Evolutionary conservation across 2,113 vertebrate genomes (phyloP).

Genomic region (Orycteropus afer): DNA sequence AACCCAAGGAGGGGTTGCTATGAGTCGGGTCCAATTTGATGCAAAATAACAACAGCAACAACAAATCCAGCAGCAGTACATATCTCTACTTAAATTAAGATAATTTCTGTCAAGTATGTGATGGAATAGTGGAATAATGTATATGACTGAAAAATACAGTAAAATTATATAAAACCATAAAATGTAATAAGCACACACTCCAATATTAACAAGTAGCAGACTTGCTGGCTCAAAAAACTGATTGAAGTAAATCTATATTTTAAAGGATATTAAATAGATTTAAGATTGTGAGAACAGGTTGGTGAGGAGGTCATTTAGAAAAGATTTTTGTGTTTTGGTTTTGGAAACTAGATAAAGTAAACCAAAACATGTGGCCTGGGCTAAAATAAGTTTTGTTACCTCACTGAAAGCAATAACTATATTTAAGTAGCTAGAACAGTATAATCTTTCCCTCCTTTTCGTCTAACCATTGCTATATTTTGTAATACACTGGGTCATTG

Average conservation of each 20-base stretch:
- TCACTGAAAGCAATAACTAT: neutral
- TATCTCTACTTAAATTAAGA: neutral
- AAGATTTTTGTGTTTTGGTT: neutral
- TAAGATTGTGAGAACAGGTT: neutral
- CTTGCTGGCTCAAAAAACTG: neutral
- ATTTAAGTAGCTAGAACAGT: neutral
- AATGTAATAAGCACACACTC: neutral
- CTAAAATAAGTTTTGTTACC: neutral
- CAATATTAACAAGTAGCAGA: neutral
- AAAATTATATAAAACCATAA: neutral
- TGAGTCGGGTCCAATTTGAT: too few relatives aligned
- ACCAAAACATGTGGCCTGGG: neutral
- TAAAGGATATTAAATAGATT: neutral
- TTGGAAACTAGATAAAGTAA: neutral
- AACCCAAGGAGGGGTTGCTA: too few relatives aligned
- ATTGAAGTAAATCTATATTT: neutral
- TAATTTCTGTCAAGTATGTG: neutral
- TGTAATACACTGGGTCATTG: neutral
- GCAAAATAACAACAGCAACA: too few relatives aligned
- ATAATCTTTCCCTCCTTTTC: neutral
- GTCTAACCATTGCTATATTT: neutral
- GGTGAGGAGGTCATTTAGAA: neutral
- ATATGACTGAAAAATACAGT: neutral
- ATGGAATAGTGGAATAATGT: neutral
- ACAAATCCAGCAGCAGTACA: neutral